phyloP scores from a whole-genome alignment of 2,888 invertebrate genomes.

The Syritta pipiens region DNA sequence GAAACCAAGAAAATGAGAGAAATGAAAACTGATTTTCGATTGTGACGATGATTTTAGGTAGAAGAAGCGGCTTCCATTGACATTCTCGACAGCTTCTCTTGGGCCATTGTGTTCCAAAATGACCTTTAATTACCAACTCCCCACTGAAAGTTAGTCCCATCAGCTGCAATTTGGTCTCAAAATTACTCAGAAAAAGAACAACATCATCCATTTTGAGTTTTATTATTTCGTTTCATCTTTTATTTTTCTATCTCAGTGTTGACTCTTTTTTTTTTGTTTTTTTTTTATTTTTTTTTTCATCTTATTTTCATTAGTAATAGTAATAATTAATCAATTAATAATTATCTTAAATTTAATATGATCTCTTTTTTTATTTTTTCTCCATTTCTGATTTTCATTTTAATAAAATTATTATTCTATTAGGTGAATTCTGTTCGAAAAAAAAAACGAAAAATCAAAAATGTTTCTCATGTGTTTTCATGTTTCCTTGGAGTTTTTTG shows the following conservation, averaged over 20 bases:
- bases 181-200: conserved; percentile 12
- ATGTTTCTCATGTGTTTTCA: background rate
- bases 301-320: conserved; percentile 59
- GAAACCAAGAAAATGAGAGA: too few relatives aligned
- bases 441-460: too few relatives aligned
- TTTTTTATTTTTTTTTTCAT: conserved; percentile 13
- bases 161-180: too few relatives aligned
- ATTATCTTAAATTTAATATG: conserved; percentile 62
- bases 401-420: conserved; percentile 63
- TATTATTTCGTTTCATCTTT: conserved; percentile 65
- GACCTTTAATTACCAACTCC: too few relatives aligned
- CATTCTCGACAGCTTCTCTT: too few relatives aligned
- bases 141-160: too few relatives aligned
- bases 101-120: too few relatives aligned
- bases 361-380: conserved; percentile 9
- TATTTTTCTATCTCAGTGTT: conserved; percentile 51
- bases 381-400: conserved; percentile 18
- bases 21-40: too few relatives aligned
- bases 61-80: too few relatives aligned
- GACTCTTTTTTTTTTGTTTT: conserved; percentile 19
- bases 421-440: conserved; percentile 56
- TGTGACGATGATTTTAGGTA: too few relatives aligned
- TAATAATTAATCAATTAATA: conserved; percentile 64
- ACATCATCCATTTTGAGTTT: conserved; percentile 36
- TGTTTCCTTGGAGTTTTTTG: conserved; percentile 35